Evolutionary conservation across 1,140 invertebrate species (phyloP).

Genomic region (Phthorimaea operculella): DNA sequence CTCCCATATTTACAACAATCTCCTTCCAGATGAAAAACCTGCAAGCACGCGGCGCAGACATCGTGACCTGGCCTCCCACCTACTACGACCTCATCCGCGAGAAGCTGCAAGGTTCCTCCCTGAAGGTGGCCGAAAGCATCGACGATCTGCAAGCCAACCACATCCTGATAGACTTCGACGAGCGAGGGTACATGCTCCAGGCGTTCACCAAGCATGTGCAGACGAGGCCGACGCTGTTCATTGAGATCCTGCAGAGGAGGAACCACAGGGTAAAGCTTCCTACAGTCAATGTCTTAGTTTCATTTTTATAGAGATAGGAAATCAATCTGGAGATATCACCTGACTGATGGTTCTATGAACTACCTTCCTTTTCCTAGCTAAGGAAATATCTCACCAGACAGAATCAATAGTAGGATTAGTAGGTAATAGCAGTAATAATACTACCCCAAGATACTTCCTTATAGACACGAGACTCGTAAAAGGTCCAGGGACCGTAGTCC

Average conservation of each 20-base stretch:
- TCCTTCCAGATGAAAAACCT: slow-evolving; percentile 79
- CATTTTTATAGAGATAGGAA: too few relatives aligned
- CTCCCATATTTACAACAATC: slow-evolving; percentile 9
- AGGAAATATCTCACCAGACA: too few relatives aligned
- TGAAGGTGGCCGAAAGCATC: slow-evolving; percentile 88
- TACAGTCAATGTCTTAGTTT: too few relatives aligned
- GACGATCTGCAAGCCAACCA: slow-evolving; percentile 85
- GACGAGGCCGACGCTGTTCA: slow-evolving; percentile 95
- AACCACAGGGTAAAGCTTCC: slow-evolving; percentile 97
- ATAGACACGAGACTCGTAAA: too few relatives aligned
- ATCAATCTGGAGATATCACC: too few relatives aligned
- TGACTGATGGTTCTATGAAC: too few relatives aligned
- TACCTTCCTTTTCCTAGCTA: too few relatives aligned
- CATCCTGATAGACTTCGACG: slow-evolving; percentile 98
- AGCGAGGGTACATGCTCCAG: slow-evolving; percentile 97
- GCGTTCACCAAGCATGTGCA: slow-evolving; percentile 99
- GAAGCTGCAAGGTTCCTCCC: slow-evolving; percentile 78
- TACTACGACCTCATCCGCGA: slow-evolving; percentile 92
- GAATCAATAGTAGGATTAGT: too few relatives aligned
- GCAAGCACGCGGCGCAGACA: slow-evolving; percentile 86
- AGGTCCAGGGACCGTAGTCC: too few relatives aligned
- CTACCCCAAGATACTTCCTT: too few relatives aligned
- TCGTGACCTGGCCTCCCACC: slow-evolving; percentile 86
- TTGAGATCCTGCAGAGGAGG: slow-evolving; percentile 96
- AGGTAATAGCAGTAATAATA: too few relatives aligned